phyloP scores from a whole-genome alignment of 2,797 vertebrate species.

The Leucoraja ocellata region DNA sequence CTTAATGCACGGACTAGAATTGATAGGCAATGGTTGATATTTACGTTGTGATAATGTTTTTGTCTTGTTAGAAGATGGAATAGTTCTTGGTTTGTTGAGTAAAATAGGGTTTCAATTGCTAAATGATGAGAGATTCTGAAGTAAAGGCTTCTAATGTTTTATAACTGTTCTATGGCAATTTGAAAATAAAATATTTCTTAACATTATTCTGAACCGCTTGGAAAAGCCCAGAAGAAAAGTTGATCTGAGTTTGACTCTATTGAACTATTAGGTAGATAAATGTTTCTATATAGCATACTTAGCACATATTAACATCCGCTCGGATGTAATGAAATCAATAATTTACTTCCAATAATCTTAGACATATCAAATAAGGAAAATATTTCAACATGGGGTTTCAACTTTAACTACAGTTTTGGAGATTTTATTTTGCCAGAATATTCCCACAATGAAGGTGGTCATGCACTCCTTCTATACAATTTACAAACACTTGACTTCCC shows the following conservation, averaged over 20 bases:
- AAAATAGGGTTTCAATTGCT: neutral
- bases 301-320: neutral
- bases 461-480: slow-evolving; percentile 65
- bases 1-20: neutral
- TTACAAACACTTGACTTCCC: slow-evolving; percentile 49
- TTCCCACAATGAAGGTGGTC: slow-evolving; percentile 58
- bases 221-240: neutral
- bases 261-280: neutral
- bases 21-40: neutral
- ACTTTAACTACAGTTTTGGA: slow-evolving; percentile 14
- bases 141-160: neutral
- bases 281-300: neutral
- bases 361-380: slow-evolving; percentile 32
- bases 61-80: neutral
- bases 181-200: neutral
- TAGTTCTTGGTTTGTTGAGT: no score
- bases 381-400: neutral
- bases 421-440: slow-evolving; percentile 44
- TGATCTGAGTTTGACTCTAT: slow-evolving; percentile 11
- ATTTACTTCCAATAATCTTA: slow-evolving; percentile 28
- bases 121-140: no score
- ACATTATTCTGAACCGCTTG: neutral
- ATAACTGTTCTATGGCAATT: neutral
- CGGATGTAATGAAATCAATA: slow-evolving; percentile 12
- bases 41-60: neutral